phyloP scores from a whole-genome alignment of 2,888 invertebrate species.

The Plutella xylostella region DNA sequence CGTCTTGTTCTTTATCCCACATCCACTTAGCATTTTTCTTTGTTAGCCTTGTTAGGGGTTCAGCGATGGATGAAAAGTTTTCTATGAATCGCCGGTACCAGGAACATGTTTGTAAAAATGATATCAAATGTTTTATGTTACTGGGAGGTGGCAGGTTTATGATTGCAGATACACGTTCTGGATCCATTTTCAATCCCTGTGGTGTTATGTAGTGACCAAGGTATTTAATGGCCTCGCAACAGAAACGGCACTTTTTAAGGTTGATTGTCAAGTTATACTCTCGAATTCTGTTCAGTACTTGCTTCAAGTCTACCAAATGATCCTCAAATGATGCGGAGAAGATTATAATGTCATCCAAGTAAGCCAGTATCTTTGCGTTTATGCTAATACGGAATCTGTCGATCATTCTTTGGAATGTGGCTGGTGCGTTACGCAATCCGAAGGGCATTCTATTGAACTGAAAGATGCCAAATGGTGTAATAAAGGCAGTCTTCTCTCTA shows the following conservation, averaged over 20 bases:
- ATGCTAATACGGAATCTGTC: constrained; percentile 22
- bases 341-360: constrained; percentile 27
- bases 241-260: constrained; percentile 22
- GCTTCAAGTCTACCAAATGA: constrained; percentile 22
- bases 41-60: constrained; percentile 25
- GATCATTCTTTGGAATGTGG: constrained; percentile 27
- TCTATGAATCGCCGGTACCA: too few species aligned
- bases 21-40: constrained; percentile 27
- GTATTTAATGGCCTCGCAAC: too few species aligned
- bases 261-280: constrained; percentile 23
- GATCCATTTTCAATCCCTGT: too few species aligned
- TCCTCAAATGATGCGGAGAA: constrained; percentile 19
- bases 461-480: constrained; percentile 28
- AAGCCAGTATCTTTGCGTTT: constrained; percentile 20
- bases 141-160: too few species aligned
- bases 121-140: too few species aligned
- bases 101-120: too few species aligned
- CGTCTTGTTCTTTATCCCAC: constrained; percentile 14
- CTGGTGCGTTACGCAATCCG: too few species aligned
- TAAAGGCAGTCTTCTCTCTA: constrained; percentile 27
- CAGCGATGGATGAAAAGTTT: constrained; percentile 17
- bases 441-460: too few species aligned
- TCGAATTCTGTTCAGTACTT: constrained; percentile 20
- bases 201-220: too few species aligned
- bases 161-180: too few species aligned